Evolutionary conservation across 2,113 vertebrate genomes (phyloP).

Genomic region (Sigmodon hispidus): DNA sequence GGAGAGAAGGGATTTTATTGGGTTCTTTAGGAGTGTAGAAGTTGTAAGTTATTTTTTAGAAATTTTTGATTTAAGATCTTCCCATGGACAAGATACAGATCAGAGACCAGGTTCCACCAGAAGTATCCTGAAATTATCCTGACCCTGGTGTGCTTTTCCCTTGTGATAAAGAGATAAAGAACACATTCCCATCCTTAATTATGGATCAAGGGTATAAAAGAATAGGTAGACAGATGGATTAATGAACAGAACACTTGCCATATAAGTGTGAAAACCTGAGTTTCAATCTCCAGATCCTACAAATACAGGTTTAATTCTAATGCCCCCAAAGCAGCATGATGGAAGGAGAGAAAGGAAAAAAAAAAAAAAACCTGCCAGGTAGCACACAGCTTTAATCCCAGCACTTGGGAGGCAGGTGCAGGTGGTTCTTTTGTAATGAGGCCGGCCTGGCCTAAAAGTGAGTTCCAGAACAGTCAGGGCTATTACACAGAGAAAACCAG

Average conservation of each 20-base stretch:
- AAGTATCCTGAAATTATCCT: background rate
- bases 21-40: background rate
- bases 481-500: background rate
- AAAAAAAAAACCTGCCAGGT: background rate
- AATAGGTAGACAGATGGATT: background rate
- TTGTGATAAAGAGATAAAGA: background rate
- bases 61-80: background rate
- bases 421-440: background rate
- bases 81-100: background rate
- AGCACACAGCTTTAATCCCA: background rate
- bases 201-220: background rate
- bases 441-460: background rate
- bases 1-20: background rate
- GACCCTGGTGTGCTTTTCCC: background rate
- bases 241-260: background rate
- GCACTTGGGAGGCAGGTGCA: background rate
- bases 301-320: background rate
- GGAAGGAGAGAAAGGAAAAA: background rate
- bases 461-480: background rate
- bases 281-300: background rate
- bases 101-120: background rate
- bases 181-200: background rate
- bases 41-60: background rate
- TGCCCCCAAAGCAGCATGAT: background rate
- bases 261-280: background rate